Evolutionary conservation across 2,797 vertebrate genomes (phyloP).

Genomic region (Rhadinocentrus ornatus): DNA sequence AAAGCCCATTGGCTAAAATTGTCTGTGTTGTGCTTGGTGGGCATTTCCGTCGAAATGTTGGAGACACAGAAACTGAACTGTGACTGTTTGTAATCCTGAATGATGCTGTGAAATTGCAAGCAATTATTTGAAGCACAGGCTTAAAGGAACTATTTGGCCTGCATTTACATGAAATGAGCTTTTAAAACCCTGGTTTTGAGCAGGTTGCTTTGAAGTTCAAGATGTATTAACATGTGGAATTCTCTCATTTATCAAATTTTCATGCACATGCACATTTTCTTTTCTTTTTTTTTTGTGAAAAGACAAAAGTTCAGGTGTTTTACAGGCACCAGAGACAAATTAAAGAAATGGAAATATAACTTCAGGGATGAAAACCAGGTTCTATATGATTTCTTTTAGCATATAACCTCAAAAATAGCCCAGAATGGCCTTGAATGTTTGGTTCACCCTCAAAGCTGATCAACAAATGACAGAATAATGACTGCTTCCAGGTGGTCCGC

Average conservation of each 20-base stretch:
- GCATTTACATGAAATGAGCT: constrained; percentile 68
- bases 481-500: constrained; percentile 62
- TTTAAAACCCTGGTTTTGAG: constrained; percentile 42
- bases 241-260: constrained; percentile 17
- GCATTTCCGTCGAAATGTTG: constrained; percentile 49
- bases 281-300: not conserved
- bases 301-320: not conserved
- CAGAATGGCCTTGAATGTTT: not conserved
- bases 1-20: constrained; percentile 37
- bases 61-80: constrained; percentile 23
- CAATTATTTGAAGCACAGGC: constrained; percentile 37
- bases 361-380: constrained; percentile 32
- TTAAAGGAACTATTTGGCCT: constrained; percentile 56
- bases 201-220: constrained; percentile 32
- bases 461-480: constrained; percentile 39
- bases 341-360: constrained; percentile 19
- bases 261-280: not conserved
- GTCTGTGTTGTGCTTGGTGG: constrained; percentile 18
- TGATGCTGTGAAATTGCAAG: constrained; percentile 52
- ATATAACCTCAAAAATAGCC: constrained; percentile 6
- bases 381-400: constrained; percentile 13
- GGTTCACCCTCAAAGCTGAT: constrained; percentile 12
- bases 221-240: constrained; percentile 28
- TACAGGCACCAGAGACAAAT: not conserved
- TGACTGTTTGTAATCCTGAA: constrained; percentile 32